Base-by-base conservation (phyloP, 2,888 invertebrate genomes). In the Cerceris ruficornis region DNA sequence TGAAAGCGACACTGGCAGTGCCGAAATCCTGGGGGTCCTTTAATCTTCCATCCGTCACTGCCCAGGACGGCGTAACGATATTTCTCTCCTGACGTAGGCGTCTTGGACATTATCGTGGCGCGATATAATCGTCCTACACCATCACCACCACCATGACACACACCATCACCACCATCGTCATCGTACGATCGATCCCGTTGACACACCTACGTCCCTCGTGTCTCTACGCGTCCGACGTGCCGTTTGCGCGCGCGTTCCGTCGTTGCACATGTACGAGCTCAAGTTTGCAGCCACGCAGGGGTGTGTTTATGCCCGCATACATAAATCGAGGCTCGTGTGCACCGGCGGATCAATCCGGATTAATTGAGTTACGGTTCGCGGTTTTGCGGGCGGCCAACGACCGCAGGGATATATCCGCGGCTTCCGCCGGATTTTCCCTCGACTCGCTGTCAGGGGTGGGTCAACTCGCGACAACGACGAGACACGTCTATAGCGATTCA, bases 311-410 rank as follows among this genome's bases (percentile, higher is more conserved):
- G 69, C 58, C 46, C 46, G 55, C 50, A 61, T 59, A 55, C 54
- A 58, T 61, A 75, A 69, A 28, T 64, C 46, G 28, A n/a, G 52
- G 14, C 46, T 39, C 42, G 70, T 71, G 74, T 74, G 69, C 80
- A 69, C 77, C 75, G 42, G 80, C 86, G 85, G 88, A 91, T 91
- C 91, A 91, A 91, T 91, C 89, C 85, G 88, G 90, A 90, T 91
- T 91, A 91, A 91, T 91, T 91, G 91, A 90, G 90, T 91, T 91
- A 91, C 90, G 90, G 90, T 87, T 87, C 89, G 90, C 86, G 91
- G 90, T 88, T 88, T 88, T 84, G 90, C 80, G 90, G 89, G 68
- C 82, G 85, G 82, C 83, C 84, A 82, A 87, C 80, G 82, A 88
- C 91, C 90, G 84, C 90, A 87, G 84, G 88, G 87, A 88, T 89